Evolutionary conservation across 2,888 invertebrate species (phyloP).

Genomic region (Lasius platythorax): DNA sequence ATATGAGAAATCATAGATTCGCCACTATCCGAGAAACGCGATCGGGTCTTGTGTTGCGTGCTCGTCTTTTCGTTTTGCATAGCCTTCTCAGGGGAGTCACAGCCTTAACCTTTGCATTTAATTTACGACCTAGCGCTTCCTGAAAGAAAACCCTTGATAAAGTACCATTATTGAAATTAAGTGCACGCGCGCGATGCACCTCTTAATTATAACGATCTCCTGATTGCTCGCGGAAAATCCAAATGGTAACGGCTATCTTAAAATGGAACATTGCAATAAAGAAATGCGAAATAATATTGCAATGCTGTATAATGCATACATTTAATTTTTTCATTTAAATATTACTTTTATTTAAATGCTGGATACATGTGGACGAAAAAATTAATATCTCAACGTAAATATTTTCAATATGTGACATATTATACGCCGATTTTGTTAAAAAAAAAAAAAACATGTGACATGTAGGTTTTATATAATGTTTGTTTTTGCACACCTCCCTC

Average conservation of each 20-base stretch:
- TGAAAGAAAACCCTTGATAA: constrained; percentile 33
- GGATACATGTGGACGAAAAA: background rate
- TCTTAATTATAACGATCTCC: constrained; percentile 40
- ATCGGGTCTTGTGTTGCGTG: constrained; percentile 34
- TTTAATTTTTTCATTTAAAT: background rate
- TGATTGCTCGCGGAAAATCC: background rate
- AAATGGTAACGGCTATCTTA: background rate
- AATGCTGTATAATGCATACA: background rate
- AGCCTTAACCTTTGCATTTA: constrained; percentile 57
- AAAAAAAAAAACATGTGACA: background rate
- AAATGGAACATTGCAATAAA: background rate
- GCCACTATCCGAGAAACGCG: constrained; percentile 5
- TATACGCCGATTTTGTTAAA: background rate
- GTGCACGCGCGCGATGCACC: constrained; percentile 46
- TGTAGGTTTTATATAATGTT: background rate
- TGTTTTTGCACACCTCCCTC: background rate
- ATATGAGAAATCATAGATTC: background rate
- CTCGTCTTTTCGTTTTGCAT: constrained; percentile 50
- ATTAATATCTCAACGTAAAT: background rate
- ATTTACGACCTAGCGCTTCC: constrained; percentile 47
- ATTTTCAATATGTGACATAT: constrained; percentile 24
- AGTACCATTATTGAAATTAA: constrained; percentile 50
- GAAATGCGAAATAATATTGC: background rate
- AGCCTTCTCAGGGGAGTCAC: constrained; percentile 20
- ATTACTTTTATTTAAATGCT: background rate